Evolutionary conservation across 2,113 vertebrate genomes (phyloP).

Genomic region (Chunga burmeisteri): DNA sequence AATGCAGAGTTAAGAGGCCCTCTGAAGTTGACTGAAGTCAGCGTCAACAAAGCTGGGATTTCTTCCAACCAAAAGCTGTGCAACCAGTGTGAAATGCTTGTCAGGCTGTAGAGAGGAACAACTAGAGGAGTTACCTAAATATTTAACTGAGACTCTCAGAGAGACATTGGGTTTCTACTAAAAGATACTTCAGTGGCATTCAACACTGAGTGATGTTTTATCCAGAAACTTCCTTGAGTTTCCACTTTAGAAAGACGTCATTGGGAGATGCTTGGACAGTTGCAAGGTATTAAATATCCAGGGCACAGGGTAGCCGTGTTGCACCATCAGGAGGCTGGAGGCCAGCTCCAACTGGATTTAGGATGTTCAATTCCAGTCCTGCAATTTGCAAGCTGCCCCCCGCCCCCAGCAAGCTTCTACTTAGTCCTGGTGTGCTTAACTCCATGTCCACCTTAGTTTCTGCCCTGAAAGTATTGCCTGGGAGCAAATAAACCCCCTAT

Average conservation of each 20-base stretch:
- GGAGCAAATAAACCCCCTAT: background rate
- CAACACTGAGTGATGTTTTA: background rate
- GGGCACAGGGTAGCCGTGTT: background rate
- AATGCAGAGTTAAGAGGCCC: conserved; percentile 37
- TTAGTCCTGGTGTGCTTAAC: background rate
- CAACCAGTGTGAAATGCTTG: conserved; percentile 37
- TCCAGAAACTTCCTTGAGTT: background rate
- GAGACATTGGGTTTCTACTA: background rate
- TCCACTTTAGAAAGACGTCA: background rate
- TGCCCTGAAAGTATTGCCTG: background rate
- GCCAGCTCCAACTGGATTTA: background rate
- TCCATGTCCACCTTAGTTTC: background rate
- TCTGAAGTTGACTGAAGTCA: conserved; percentile 60
- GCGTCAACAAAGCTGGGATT: conserved; percentile 60
- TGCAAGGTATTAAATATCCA: background rate
- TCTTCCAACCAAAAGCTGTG: conserved; percentile 46
- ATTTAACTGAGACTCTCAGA: background rate
- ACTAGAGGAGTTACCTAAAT: conserved; percentile 40
- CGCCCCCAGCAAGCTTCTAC: background rate
- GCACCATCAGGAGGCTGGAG: background rate
- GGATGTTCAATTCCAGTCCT: background rate
- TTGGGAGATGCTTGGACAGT: background rate
- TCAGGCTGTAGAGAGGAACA: conserved; percentile 20
- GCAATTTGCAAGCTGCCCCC: background rate
- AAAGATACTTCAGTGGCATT: background rate